Percentiles rank a stretch among this genome's conserved stretches.
phyloP scores from a whole-genome alignment of 2,888 invertebrate species.

The Eilema griseolum region DNA sequence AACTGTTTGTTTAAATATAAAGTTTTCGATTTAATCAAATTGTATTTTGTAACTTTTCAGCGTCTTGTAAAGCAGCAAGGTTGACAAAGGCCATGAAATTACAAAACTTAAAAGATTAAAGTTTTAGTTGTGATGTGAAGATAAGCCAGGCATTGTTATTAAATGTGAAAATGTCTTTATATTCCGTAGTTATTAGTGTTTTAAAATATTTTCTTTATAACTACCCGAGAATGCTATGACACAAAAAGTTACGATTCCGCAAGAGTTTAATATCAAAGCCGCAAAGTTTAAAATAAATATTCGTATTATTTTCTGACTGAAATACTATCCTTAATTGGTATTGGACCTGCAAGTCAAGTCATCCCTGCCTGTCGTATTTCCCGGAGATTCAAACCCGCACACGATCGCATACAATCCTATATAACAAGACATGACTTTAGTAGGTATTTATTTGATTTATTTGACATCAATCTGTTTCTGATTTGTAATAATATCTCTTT shows the following conservation, averaged over 20 bases:
- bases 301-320: not conserved
- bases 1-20: slow-evolving; percentile 58
- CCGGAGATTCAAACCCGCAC: not conserved
- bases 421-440: not conserved
- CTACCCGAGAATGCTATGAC: no score
- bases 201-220: not conserved
- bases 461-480: no score
- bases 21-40: slow-evolving; percentile 12
- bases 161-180: no score
- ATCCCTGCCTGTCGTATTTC: not conserved
- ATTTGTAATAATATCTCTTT: no score
- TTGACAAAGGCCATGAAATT: not conserved
- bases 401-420: not conserved
- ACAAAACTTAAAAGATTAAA: not conserved
- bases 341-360: not conserved
- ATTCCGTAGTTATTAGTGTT: no score
- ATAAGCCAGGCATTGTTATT: slow-evolving; percentile 12
- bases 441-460: not conserved
- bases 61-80: not conserved
- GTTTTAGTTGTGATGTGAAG: not conserved
- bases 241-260: no score
- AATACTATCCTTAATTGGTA: not conserved
- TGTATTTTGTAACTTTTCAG: slow-evolving; percentile 16
- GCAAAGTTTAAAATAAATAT: no score
- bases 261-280: not conserved